Base-by-base conservation (phyloP, 2,888 invertebrate genomes). In the Dolichomitus sp. region DNA sequence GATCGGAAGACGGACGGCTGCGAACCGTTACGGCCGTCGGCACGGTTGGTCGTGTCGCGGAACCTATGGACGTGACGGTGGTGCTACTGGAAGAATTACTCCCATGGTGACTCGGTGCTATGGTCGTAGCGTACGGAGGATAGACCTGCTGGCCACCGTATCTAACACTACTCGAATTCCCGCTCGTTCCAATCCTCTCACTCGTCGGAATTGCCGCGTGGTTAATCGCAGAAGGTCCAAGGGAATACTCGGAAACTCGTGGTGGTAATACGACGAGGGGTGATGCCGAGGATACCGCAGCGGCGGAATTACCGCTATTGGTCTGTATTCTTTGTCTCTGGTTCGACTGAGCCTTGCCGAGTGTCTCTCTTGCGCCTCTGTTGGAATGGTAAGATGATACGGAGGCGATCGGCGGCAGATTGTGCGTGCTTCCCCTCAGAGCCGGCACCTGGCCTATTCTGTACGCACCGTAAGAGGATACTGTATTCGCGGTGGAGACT, bases 331-430 rank as follows among this genome's bases (percentile, higher is more conserved):
- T 87, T 54, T 88, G 89, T 54, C 91, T 83, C 19, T 88, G 89
- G 37, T 85, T 70, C 54, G 89, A 79, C 54, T 90, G 90, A 23
- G 89, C 85, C 45, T 90, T 91, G 23, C 84, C 85, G 30, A 87
- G 73, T 23, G 90, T 87, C 75, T 94, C 93, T 54, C 92, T 87
- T 48, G 88, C 89, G 81, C 85, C 91, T 86, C 94, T 91, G 88
- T 92, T 94, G 85, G 94, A 93, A 91, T 94, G 94, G 86, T 94
- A 95, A 52, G 94, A 93, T 37, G 95, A 94, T 23, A 95, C 89
- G 0, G 94, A 93, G n/a, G 94, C 95, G 54, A 95, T 95, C 1
- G 95, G 94, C 27, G 95, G 95, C 72, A 95, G 89, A 87, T 95
- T 95, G 89, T 95, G 95, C 63, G 94, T 94, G 40, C 87, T 61